phyloP scores from a whole-genome alignment of 1,140 invertebrate genomes.

The Lepidurus couesii region DNA sequence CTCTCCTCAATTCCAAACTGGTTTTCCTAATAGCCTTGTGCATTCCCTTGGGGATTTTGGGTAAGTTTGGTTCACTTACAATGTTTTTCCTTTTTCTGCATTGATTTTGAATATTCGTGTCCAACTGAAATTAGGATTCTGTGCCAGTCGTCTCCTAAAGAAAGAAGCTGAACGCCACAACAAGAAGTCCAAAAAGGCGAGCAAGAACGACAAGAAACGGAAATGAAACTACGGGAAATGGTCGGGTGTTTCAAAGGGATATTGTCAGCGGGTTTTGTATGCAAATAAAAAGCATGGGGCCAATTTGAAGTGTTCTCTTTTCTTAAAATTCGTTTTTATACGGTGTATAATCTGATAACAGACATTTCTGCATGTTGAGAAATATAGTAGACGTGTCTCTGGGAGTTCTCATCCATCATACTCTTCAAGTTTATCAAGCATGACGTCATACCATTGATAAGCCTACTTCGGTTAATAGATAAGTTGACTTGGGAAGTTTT shows the following conservation, averaged over 20 bases:
- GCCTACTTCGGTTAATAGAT: background rate
- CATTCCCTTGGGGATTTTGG: background rate
- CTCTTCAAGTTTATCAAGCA: background rate
- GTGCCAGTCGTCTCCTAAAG: background rate
- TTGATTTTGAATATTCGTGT: background rate
- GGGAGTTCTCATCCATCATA: background rate
- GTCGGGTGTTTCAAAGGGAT: background rate
- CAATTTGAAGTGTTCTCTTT: background rate
- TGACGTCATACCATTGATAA: background rate
- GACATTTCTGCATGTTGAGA: background rate
- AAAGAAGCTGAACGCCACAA: background rate
- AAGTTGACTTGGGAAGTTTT: background rate
- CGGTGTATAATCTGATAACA: background rate
- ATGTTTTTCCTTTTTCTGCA: background rate
- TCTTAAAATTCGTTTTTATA: background rate
- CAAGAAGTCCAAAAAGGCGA: background rate
- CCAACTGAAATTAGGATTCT: background rate
- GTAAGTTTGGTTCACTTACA: background rate
- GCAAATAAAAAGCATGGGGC: background rate
- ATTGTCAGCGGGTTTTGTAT: background rate
- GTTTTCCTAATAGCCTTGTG: background rate
- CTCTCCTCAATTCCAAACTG: slow-evolving; percentile 8
- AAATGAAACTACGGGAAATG: background rate
- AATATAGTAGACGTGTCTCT: background rate
- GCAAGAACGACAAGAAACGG: background rate